phyloP scores from a whole-genome alignment of 1,140 invertebrate species.

The Physella acuta region DNA sequence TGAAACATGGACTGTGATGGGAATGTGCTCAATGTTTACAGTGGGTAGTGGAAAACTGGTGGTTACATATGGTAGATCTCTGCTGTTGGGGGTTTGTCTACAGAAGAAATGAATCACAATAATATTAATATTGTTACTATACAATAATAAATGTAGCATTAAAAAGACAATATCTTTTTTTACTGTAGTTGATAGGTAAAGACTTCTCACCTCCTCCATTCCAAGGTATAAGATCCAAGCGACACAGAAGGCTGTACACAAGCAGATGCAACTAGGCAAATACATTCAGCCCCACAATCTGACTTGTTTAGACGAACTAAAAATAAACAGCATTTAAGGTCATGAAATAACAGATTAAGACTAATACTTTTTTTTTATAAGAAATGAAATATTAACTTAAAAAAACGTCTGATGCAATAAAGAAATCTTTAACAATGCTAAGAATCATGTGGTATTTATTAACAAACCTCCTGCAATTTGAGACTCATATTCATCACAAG shows the following conservation, averaged over 20 bases:
- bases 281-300: constrained; percentile 59
- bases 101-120: no score
- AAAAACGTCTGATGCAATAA: no score
- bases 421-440: no score
- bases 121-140: no score
- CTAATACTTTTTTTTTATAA: no score
- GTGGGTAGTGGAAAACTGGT: constrained; percentile 59
- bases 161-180: no score
- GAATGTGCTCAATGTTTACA: constrained; percentile 66
- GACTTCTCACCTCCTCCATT: constrained; percentile 71
- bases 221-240: constrained; percentile 73
- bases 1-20: constrained; percentile 72
- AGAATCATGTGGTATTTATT: no score
- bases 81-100: no score
- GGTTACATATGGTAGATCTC: constrained; percentile 50
- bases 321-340: no score
- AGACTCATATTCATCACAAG: constrained; percentile 44
- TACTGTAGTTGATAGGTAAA: no score
- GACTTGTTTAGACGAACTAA: constrained; percentile 53
- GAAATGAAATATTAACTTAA: no score
- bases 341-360: no score
- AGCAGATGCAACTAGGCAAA: constrained; percentile 50
- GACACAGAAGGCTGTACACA: constrained; percentile 43
- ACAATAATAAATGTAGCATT: neutral
- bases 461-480: constrained; percentile 50